A percentile compares a stretch with the other conserved stretches of the same genome.
Evolutionary conservation across 2,888 invertebrate species (phyloP).

Genomic region (Drosophila emarginata): DNA sequence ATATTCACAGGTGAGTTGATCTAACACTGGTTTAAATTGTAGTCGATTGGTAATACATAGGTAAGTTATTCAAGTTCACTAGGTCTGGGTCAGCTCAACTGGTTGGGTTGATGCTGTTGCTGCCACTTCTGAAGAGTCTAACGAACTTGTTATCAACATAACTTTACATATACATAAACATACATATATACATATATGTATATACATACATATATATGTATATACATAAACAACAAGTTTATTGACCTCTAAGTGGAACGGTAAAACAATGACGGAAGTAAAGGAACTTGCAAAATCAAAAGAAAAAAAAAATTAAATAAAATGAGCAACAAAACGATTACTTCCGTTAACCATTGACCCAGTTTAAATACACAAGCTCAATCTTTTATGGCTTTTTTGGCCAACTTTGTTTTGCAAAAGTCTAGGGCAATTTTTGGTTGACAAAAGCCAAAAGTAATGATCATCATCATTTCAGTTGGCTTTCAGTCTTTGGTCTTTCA

Average conservation of each 20-base stretch:
- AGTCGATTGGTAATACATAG: neutral
- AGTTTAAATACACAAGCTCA: slow-evolving; percentile 36
- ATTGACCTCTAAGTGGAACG: slow-evolving; percentile 71
- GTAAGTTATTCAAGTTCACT: slow-evolving; percentile 60
- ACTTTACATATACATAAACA: no score
- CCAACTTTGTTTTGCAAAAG: slow-evolving; percentile 20
- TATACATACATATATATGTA: no score
- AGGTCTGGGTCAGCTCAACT: slow-evolving; percentile 62
- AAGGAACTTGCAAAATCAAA: slow-evolving; percentile 28
- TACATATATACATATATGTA: no score
- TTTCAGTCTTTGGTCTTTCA: slow-evolving; percentile 9
- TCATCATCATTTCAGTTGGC: neutral
- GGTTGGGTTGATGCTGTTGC: neutral
- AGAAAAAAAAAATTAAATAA: slow-evolving; percentile 16
- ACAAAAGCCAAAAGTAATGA: neutral
- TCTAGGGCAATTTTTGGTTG: slow-evolving; percentile 29
- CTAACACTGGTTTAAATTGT: neutral
- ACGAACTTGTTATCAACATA: slow-evolving; percentile 53
- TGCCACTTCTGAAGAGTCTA: slow-evolving; percentile 39
- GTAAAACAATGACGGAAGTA: slow-evolving; percentile 45
- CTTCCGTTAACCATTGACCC: slow-evolving; percentile 65
- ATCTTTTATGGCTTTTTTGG: slow-evolving; percentile 32
- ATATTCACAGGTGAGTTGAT: neutral
- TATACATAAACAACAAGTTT: slow-evolving; percentile 59
- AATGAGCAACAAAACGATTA: slow-evolving; percentile 24